These are phyloP conservation scores for Lampris incognitus DNA, from an alignment of 2,113 vertebrate species.

Conservation along the genomic window DNA sequence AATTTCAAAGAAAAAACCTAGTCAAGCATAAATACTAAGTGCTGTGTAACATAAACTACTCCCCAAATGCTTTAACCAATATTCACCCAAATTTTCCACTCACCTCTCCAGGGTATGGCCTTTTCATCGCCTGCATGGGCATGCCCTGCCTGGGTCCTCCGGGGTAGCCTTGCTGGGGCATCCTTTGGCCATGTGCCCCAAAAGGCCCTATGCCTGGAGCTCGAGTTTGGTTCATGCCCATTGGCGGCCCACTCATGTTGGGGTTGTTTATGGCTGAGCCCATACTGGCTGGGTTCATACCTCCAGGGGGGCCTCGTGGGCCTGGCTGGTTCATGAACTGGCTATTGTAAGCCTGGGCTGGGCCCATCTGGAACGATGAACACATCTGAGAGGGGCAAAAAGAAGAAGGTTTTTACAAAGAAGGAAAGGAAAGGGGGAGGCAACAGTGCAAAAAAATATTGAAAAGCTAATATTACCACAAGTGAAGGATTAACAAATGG, in stretches of 20 bases:
- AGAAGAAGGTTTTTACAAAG: slow-evolving; percentile 6
- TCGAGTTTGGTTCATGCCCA: slow-evolving; percentile 96
- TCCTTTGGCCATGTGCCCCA: slow-evolving; percentile 91
- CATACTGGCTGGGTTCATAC: slow-evolving; percentile 95
- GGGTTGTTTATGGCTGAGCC: slow-evolving; percentile 91
- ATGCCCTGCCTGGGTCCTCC: slow-evolving; percentile 91
- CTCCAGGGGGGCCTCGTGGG: slow-evolving; percentile 92
- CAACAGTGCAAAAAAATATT: neutral
- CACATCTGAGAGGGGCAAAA: slow-evolving; percentile 90
- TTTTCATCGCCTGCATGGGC: slow-evolving; percentile 96
- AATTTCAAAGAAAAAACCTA: neutral
- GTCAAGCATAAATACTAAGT: neutral
- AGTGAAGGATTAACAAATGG: no score
- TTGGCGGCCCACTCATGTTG: slow-evolving; percentile 94
- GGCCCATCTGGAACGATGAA: slow-evolving; percentile 99
- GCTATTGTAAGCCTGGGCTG: slow-evolving; percentile 95
- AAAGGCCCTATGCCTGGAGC: slow-evolving; percentile 94
- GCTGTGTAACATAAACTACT: no score
- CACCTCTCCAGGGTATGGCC: slow-evolving; percentile 97
- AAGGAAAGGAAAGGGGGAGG: neutral
- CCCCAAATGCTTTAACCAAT: neutral
- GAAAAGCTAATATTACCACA: no score
- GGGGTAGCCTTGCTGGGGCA: slow-evolving; percentile 96
- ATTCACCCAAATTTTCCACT: slow-evolving; percentile 44
- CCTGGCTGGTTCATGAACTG: slow-evolving; percentile 99